Conservation (phyloP, 1,140 invertebrate genomes). For the Aphaenogaster ashmeadi region DNA sequence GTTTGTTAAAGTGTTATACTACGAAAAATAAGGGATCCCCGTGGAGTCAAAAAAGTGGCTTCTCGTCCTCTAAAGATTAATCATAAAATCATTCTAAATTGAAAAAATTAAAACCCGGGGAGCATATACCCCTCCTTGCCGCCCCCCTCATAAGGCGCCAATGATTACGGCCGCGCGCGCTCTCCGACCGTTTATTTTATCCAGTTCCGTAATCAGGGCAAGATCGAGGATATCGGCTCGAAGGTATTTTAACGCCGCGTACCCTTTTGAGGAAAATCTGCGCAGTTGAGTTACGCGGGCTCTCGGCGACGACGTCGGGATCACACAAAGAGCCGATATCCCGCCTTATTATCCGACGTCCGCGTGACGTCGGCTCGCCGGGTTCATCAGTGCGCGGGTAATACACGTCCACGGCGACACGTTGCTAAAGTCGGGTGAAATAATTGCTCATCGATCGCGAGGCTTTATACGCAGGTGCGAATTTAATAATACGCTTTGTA, state of each 20-base stretch:
- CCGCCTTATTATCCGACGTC: slow-evolving; percentile 66
- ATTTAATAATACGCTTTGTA: slow-evolving; percentile 62
- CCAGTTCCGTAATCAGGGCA: slow-evolving; percentile 24
- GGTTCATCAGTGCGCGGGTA: slow-evolving; percentile 69
- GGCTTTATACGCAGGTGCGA: slow-evolving; percentile 30
- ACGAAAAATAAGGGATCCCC: too few relatives aligned
- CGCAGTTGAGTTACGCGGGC: slow-evolving; percentile 44
- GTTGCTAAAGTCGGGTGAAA: slow-evolving; percentile 32
- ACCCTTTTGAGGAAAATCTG: slow-evolving; percentile 66
- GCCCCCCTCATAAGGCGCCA: too few relatives aligned
- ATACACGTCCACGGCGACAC: slow-evolving; percentile 50
- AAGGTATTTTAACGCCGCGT: slow-evolving; percentile 58
- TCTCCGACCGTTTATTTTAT: slow-evolving; percentile 1
- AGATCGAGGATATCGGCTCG: slow-evolving; percentile 54
- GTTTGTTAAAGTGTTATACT: too few relatives aligned
- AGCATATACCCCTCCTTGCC: too few relatives aligned
- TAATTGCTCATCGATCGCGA: slow-evolving; percentile 67
- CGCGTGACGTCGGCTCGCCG: slow-evolving; percentile 60
- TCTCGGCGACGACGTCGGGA: slow-evolving; percentile 32
- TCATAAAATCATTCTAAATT: too few relatives aligned
- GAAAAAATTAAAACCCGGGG: too few relatives aligned
- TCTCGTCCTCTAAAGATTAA: too few relatives aligned
- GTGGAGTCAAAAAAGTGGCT: too few relatives aligned
- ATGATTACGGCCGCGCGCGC: neutral
- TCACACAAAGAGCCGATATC: slow-evolving; percentile 64